Evolutionary conservation across 2,113 vertebrate species (phyloP), one percentile per base, ranked within the genome.

Genomic region (Periophthalmus modestus): DNA sequence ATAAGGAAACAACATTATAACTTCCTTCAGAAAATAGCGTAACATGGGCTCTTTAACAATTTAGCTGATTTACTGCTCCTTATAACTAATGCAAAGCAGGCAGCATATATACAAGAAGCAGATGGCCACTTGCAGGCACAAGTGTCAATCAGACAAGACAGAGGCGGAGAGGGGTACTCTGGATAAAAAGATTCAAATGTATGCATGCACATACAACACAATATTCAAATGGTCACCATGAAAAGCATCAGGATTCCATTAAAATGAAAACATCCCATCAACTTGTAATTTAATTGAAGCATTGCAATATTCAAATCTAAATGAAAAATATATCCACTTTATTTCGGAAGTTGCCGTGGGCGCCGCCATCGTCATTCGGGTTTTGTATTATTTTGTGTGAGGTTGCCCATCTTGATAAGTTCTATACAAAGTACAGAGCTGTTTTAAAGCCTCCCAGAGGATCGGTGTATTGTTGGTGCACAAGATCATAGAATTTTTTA

Each of bases 61-160:
- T 82, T 81, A 86, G 71, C 84, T 77, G 77, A 89, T 85, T 82
- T 71, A 73, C 68, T 76, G 66, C 65, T 72, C 52, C 69, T 82
- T 75, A 68, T 46, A 71, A 46, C 78, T 79, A 73, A 73, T 85
- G 76, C 0, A 34, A 59, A 84, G 71, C 78, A 70, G 68, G 39
- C 39, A 71, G 39, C 16, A 73, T 81, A 72, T 79, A 71, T 83
- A 83, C 81, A 84, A 79, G 71, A 63, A 84, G 75, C 87, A 90
- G 90, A 90, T 87, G 85, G 87, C 46, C 77, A 77, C 79, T 89
- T 71, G 52, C 39, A 89, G 50, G n/a, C 75, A 84, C 73, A 71
- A 85, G 88, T 86, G 87, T 83, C 85, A 81, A 77, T 89, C 78
- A 75, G 55, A 55, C 24, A 62, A 50, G 65, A 68, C 48, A 48